A percentile compares a stretch with the other conserved stretches of the same genome.
Conservation (phyloP, 2,888 invertebrate genomes). For the Entomobrya proxima region DNA sequence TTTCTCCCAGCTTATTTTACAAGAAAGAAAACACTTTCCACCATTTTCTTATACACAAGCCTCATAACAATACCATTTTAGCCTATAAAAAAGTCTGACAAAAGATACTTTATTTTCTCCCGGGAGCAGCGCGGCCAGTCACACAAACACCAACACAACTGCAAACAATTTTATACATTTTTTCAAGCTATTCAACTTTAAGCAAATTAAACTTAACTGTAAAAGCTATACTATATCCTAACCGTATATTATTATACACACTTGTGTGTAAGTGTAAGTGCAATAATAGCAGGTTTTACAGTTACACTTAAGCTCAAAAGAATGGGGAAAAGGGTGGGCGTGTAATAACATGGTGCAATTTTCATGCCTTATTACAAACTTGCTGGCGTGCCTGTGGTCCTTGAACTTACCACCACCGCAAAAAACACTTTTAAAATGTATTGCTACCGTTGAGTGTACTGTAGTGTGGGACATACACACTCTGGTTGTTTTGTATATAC, state of each 20-base stretch:
- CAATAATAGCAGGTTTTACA: too few relatives aligned
- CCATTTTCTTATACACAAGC: slow-evolving; percentile 30
- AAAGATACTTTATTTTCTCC: slow-evolving; percentile 58
- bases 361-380: slow-evolving; percentile 17
- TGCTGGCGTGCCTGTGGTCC: slow-evolving; percentile 56
- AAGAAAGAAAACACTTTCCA: slow-evolving; percentile 41
- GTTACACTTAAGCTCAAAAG: too few relatives aligned
- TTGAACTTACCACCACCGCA: slow-evolving; percentile 48
- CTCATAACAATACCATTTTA: slow-evolving; percentile 61
- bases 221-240: too few relatives aligned
- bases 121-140: slow-evolving; percentile 24
- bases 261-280: too few relatives aligned
- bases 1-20: slow-evolving; percentile 49
- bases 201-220: not conserved
- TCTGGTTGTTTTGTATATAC: too few relatives aligned
- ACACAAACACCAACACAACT: too few relatives aligned
- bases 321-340: not conserved
- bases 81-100: slow-evolving; percentile 54
- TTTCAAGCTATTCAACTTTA: slow-evolving; percentile 26
- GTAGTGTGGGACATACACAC: too few relatives aligned
- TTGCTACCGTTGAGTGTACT: too few relatives aligned
- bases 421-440: slow-evolving; percentile 7
- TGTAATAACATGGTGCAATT: slow-evolving; percentile 44
- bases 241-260: too few relatives aligned
- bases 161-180: slow-evolving; percentile 48